Conservation (phyloP, 64 coral and sea anemone genomes). For the Stichodactyla mertensii region DNA sequence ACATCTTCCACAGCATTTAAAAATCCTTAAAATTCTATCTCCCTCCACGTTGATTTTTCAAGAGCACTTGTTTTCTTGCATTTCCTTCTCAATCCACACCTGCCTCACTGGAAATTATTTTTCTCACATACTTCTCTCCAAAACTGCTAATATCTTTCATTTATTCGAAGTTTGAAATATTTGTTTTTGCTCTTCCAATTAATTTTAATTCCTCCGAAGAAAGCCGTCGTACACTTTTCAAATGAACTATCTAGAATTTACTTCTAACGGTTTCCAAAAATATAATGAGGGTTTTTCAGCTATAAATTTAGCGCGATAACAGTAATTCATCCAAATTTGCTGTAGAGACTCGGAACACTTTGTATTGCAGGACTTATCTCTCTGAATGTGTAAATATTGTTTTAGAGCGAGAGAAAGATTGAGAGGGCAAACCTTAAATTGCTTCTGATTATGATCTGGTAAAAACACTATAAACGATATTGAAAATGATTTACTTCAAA, state of each 20-base stretch:
- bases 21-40: neutral
- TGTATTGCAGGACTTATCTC: neutral
- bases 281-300: neutral
- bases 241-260: neutral
- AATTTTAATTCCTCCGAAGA: neutral
- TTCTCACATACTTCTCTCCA: neutral
- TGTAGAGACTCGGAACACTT: neutral
- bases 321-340: neutral
- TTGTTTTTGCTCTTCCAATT: constrained; percentile 7
- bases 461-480: neutral
- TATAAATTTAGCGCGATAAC: neutral
- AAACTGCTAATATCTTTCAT: neutral
- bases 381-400: constrained; percentile 3
- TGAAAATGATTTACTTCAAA: constrained; percentile 1
- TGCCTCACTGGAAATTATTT: neutral
- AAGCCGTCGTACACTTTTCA: neutral
- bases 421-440: constrained; percentile 16
- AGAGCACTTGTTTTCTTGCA: neutral
- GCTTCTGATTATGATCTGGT: constrained; percentile 1
- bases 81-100: neutral
- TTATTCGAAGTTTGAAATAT: neutral
- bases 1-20: neutral
- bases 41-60: neutral
- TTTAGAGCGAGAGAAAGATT: neutral
- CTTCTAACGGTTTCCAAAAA: neutral